These are phyloP conservation scores for Sepioteuthis lessoniana DNA, from an alignment of 2,888 invertebrate genomes.

Conservation along the genomic window DNA sequence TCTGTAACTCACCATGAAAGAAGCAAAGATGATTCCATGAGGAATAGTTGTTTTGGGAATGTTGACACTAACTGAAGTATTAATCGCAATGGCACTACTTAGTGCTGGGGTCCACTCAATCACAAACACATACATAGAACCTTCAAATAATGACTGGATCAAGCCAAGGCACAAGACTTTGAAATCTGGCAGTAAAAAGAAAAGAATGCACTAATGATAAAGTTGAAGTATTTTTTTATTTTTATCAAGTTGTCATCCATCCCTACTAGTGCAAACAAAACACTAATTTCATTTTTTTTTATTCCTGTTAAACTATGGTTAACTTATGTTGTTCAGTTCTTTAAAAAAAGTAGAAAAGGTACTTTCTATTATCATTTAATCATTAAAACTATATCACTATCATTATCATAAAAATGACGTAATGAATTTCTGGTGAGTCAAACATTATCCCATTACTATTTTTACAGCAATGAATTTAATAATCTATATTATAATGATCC, in stretches of 20 bases:
- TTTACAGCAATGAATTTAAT: too few species aligned
- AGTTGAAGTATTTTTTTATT: neutral
- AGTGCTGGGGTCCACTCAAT: conserved; percentile 78
- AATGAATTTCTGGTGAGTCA: too few species aligned
- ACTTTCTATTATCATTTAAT: too few species aligned
- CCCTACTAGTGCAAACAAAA: neutral
- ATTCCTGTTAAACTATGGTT: too few species aligned
- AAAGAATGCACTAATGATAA: neutral
- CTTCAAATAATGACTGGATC: conserved; percentile 78
- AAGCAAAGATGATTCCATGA: conserved; percentile 77
- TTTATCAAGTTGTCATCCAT: neutral
- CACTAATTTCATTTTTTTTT: too few species aligned
- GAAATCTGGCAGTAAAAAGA: conserved; percentile 71
- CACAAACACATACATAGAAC: conserved; percentile 78
- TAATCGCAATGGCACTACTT: conserved; percentile 58
- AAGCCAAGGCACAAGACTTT: conserved; percentile 76
- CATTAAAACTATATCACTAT: too few species aligned
- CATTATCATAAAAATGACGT: too few species aligned
- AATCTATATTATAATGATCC: too few species aligned
- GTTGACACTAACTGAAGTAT: neutral
- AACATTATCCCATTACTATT: too few species aligned
- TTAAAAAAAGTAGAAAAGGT: too few species aligned
- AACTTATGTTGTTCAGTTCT: too few species aligned
- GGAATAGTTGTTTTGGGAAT: conserved; percentile 72
- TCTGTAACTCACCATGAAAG: conserved; percentile 74